phyloP scores from a whole-genome alignment of 1,140 invertebrate species.

The Steinernema feltiae region DNA sequence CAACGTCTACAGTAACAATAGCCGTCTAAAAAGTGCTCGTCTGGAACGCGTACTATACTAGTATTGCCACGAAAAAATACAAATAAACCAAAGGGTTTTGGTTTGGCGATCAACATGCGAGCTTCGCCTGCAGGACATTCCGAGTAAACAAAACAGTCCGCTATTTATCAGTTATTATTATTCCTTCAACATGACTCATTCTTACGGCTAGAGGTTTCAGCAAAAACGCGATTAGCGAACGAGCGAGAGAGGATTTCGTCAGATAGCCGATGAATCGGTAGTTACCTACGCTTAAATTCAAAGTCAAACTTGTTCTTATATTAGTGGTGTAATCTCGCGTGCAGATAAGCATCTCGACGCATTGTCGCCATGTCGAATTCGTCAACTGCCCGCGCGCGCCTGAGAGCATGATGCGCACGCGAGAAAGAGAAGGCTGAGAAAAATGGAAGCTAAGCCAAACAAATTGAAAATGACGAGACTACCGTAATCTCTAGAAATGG shows the following conservation, averaged over 20 bases:
- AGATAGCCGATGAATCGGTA: background rate
- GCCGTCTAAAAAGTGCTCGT: background rate
- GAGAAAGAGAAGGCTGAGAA: background rate
- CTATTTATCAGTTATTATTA: background rate
- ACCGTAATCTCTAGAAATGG: background rate
- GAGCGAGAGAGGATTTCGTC: background rate
- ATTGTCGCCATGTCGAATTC: constrained; percentile 15
- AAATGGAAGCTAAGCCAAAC: background rate
- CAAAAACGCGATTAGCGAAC: background rate
- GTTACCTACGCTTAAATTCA: constrained; percentile 7
- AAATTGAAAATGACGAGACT: background rate
- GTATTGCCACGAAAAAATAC: background rate
- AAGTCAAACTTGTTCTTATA: constrained; percentile 12
- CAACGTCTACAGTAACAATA: too few species aligned
- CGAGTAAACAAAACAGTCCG: background rate
- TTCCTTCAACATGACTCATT: background rate
- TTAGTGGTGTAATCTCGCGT: constrained; percentile 15
- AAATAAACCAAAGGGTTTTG: constrained; percentile 9
- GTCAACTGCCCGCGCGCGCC: constrained; percentile 9
- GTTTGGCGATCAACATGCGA: constrained; percentile 1
- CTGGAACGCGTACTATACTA: background rate
- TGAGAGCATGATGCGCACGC: background rate
- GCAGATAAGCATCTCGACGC: constrained; percentile 14
- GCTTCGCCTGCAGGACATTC: background rate
- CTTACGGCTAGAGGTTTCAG: too few species aligned